These are phyloP conservation scores for Dryadula phaetusa DNA, from an alignment of 2,888 invertebrate species.

Conservation along the genomic window DNA sequence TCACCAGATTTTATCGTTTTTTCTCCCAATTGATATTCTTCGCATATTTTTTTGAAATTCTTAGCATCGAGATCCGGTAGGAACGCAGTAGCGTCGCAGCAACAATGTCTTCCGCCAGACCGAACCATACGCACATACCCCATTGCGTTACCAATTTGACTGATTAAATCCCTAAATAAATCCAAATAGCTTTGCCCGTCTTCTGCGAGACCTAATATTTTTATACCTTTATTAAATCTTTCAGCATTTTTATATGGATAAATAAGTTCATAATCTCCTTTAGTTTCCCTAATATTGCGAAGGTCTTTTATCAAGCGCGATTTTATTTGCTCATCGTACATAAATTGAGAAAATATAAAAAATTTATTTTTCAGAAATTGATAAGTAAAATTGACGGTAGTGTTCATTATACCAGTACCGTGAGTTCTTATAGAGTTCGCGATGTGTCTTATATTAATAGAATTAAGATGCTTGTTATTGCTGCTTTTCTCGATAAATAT, in stretches of 20 bases:
- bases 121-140: constrained; percentile 97
- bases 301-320: constrained; percentile 95
- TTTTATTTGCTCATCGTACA: constrained; percentile 99
- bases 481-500: constrained; percentile 96
- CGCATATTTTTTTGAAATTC: constrained; percentile 86
- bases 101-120: constrained; percentile 96
- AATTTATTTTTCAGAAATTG: constrained; percentile 97
- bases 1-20: constrained; percentile 87
- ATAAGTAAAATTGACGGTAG: constrained; percentile 96
- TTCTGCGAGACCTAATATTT: constrained; percentile 91
- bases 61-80: constrained; percentile 89
- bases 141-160: constrained; percentile 98
- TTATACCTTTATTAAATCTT: constrained; percentile 95
- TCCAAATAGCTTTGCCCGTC: constrained; percentile 96
- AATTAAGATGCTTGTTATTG: constrained; percentile 96
- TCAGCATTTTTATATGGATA: constrained; percentile 96
- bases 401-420: constrained; percentile 98
- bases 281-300: constrained; percentile 91
- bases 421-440: constrained; percentile 98
- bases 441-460: constrained; percentile 97
- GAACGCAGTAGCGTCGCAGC: constrained; percentile 95
- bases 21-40: constrained; percentile 83
- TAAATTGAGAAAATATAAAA: constrained; percentile 97
- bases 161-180: constrained; percentile 95
- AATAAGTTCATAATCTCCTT: constrained; percentile 86